These are phyloP conservation scores for Siphamia tubifer DNA, from an alignment of 2,113 vertebrate genomes.

Conservation along the genomic window DNA sequence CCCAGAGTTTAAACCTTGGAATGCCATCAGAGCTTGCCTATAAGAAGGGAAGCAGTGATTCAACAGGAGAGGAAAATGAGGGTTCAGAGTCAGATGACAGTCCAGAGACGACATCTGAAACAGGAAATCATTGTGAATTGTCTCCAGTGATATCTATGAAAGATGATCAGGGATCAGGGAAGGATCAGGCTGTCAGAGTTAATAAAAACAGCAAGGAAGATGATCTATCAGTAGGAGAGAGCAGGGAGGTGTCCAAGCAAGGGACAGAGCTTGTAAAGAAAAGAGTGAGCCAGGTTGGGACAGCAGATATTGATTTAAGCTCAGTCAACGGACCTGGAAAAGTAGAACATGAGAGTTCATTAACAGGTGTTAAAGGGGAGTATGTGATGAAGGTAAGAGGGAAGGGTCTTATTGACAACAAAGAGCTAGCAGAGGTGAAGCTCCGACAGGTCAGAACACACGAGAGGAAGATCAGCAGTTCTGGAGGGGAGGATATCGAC, in stretches of 20 bases:
- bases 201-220: constrained; percentile 51
- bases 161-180: constrained; percentile 41
- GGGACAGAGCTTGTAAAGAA: constrained; percentile 40
- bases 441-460: constrained; percentile 73
- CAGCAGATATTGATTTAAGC: constrained; percentile 38
- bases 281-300: constrained; percentile 13
- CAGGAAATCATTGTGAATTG: constrained; percentile 34
- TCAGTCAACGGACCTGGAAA: constrained; percentile 69
- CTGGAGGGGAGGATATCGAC: constrained; percentile 62
- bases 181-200: constrained; percentile 12
- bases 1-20: constrained; percentile 78
- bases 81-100: constrained; percentile 62
- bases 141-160: constrained; percentile 17
- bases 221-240: constrained; percentile 16
- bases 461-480: constrained; percentile 66
- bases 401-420: constrained; percentile 65
- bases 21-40: constrained; percentile 68
- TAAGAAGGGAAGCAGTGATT: constrained; percentile 58
- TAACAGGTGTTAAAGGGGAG: constrained; percentile 47
- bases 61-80: constrained; percentile 64
- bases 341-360: constrained; percentile 36
- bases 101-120: constrained; percentile 15
- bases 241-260: constrained; percentile 25
- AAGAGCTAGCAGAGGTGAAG: constrained; percentile 68
- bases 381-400: constrained; percentile 48